Percentiles rank a stretch among this genome's conserved stretches.
Evolutionary conservation across 2,797 vertebrate genomes (phyloP).

Genomic region (Myotis myotis): DNA sequence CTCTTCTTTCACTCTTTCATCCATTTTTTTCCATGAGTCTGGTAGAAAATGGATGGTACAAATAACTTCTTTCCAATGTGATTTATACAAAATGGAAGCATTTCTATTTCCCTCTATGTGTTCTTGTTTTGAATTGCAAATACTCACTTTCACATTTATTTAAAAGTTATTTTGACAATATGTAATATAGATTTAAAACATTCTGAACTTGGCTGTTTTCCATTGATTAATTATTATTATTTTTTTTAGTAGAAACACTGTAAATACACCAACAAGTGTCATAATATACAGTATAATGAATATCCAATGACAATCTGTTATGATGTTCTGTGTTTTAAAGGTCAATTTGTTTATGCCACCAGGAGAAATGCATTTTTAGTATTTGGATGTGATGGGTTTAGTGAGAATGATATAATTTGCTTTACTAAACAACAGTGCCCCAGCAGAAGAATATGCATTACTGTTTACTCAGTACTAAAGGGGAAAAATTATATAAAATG

Average conservation of each 20-base stretch:
- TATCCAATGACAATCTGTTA: conserved; percentile 83
- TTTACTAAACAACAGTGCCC: conserved; percentile 39
- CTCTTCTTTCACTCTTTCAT: background rate
- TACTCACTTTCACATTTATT: conserved; percentile 75
- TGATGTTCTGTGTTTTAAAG: conserved; percentile 77
- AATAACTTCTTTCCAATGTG: conserved; percentile 52
- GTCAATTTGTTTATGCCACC: conserved; percentile 74
- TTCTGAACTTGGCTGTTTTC: conserved; percentile 81
- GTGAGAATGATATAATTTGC: conserved; percentile 56
- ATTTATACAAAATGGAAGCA: conserved; percentile 62
- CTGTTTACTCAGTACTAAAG: conserved; percentile 23
- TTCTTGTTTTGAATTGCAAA: conserved; percentile 68
- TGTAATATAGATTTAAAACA: conserved; percentile 78
- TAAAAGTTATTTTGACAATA: conserved; percentile 81
- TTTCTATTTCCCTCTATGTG: conserved; percentile 64
- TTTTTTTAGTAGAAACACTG: conserved; percentile 78
- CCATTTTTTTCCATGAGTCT: conserved; percentile 28
- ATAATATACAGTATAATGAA: conserved; percentile 84
- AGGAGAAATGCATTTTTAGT: conserved; percentile 71
- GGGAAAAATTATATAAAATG: background rate
- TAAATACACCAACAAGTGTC: conserved; percentile 84
- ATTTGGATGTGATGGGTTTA: conserved; percentile 73
- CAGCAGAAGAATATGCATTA: background rate
- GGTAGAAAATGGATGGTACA: conserved; percentile 44
- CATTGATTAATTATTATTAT: conserved; percentile 79